Evolutionary conservation across 2,888 invertebrate genomes (phyloP).

Genomic region (Nymphalis c-album): DNA sequence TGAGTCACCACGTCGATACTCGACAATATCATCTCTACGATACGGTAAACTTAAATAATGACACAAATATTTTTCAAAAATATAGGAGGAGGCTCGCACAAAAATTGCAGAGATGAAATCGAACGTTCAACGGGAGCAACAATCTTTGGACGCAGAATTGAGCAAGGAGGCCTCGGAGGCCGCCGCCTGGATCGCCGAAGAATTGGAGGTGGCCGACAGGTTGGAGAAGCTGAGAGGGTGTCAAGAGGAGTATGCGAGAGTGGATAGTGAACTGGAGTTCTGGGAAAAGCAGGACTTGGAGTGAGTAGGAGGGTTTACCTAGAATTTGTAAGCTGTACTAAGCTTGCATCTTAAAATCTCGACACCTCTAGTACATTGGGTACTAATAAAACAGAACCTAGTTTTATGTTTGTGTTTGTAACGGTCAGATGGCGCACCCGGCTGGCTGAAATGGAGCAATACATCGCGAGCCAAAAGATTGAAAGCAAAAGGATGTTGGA

Average conservation of each 20-base stretch:
- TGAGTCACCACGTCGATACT: background rate
- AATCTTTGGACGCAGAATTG: conserved; percentile 46
- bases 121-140: conserved; percentile 48
- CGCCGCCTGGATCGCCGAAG: conserved; percentile 39
- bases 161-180: conserved; percentile 47
- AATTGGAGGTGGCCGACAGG: conserved; percentile 29
- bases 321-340: too few relatives aligned
- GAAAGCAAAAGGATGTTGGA: conserved; percentile 41
- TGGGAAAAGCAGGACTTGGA: conserved; percentile 56
- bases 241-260: conserved; percentile 44
- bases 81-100: conserved; percentile 57
- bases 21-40: too few relatives aligned
- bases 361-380: too few relatives aligned
- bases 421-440: conserved; percentile 55
- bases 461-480: conserved; percentile 45
- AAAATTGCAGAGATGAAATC: conserved; percentile 54
- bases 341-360: too few relatives aligned
- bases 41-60: too few relatives aligned
- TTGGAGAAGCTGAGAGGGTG: conserved; percentile 34
- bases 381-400: too few relatives aligned
- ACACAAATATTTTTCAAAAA: too few relatives aligned
- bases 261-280: conserved; percentile 47
- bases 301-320: conserved; percentile 45
- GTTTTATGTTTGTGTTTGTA: too few relatives aligned
- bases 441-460: conserved; percentile 47